Conservation (phyloP, 2,113 vertebrate species). For the Pelobates fuscus region DNA sequence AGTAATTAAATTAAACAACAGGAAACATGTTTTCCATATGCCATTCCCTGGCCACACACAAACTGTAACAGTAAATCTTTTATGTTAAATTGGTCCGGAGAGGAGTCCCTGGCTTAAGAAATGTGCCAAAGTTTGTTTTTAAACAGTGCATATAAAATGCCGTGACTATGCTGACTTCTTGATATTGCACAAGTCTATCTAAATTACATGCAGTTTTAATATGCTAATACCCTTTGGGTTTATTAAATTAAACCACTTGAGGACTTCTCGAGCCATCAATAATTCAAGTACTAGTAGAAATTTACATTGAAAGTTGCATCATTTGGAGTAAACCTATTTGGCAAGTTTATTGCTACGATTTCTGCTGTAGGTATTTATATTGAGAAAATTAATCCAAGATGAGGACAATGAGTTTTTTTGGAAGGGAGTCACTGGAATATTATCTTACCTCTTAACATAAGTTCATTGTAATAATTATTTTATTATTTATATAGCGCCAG, state of each 20-base stretch:
- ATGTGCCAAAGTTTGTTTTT: conserved; percentile 45
- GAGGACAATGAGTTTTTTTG: background rate
- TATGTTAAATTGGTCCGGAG: conserved; percentile 66
- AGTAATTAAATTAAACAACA: conserved; percentile 90
- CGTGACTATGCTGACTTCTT: conserved; percentile 36
- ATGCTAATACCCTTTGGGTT: conserved; percentile 27
- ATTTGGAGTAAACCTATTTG: background rate
- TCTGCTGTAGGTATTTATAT: background rate
- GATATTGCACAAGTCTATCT: conserved; percentile 27
- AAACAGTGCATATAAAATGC: conserved; percentile 44
- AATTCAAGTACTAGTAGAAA: background rate
- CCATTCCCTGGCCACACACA: conserved; percentile 79
- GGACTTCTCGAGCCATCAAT: conserved; percentile 54
- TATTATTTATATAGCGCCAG: too few species aligned
- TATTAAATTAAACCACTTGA: conserved; percentile 57
- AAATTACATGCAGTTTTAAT: conserved; percentile 33
- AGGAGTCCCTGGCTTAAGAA: conserved; percentile 53
- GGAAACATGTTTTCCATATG: conserved; percentile 85
- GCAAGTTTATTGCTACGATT: background rate
- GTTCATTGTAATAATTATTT: too few species aligned
- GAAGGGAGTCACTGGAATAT: background rate
- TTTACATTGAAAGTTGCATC: background rate
- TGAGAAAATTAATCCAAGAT: background rate
- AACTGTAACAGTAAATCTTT: conserved; percentile 86
- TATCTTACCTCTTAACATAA: too few species aligned